A percentile compares a stretch with the other conserved stretches of the same genome.
These are phyloP conservation scores for Tokudaia muenninki DNA, from an alignment of 2,797 vertebrate species.

Conservation along the genomic window DNA sequence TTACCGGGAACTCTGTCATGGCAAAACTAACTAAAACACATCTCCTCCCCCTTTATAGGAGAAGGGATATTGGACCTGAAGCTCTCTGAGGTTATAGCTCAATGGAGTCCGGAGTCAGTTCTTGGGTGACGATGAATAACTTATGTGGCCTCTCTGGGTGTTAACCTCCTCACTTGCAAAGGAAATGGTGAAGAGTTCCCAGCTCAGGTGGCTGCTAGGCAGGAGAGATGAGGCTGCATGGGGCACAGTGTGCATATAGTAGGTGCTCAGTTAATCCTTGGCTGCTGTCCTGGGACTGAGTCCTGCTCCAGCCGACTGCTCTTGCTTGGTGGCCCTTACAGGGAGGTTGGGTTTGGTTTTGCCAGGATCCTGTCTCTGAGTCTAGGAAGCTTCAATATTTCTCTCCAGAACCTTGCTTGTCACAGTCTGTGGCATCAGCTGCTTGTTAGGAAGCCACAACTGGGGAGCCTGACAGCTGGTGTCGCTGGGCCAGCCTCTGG, in stretches of 20 bases:
- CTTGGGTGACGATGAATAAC: background rate
- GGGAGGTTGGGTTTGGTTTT: background rate
- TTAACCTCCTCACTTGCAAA: background rate
- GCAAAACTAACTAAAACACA: background rate
- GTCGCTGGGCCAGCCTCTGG: background rate
- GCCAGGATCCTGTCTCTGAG: background rate
- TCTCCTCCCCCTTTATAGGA: background rate
- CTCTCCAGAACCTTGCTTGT: slow-evolving; percentile 17
- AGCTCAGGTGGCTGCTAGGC: too few species aligned
- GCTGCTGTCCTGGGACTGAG: background rate
- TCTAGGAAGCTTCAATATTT: background rate
- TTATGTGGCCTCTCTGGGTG: background rate
- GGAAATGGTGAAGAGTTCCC: too few species aligned
- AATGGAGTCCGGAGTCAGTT: background rate
- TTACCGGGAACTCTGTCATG: background rate
- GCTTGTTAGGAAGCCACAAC: slow-evolving; percentile 38
- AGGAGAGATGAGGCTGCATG: background rate
- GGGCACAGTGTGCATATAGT: background rate
- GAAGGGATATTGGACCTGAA: rapidly evolving
- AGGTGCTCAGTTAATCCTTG: background rate
- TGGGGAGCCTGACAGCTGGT: slow-evolving; percentile 22
- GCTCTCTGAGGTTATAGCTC: background rate
- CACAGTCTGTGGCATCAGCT: slow-evolving; percentile 16
- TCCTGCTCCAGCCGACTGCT: rapidly evolving
- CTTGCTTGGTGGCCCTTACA: rapidly evolving